Conservation (phyloP, 2,888 invertebrate genomes). For the Bombylius major region DNA sequence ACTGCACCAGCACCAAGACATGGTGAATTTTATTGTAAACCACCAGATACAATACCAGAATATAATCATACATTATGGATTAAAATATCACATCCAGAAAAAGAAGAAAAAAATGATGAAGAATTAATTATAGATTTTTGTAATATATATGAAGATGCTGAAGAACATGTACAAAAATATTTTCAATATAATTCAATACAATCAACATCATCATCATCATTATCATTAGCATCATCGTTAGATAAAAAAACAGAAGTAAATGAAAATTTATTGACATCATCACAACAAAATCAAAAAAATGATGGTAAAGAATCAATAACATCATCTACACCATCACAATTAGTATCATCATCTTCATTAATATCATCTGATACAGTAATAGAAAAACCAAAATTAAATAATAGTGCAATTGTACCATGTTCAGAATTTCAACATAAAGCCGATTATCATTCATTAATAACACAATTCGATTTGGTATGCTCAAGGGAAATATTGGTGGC, state of each 20-base stretch:
- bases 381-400: conserved; percentile 27
- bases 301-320: neutral
- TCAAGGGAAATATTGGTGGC: conserved; percentile 38
- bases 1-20: conserved; percentile 37
- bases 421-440: conserved; percentile 31
- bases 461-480: conserved; percentile 39
- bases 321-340: neutral
- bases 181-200: conserved; percentile 19
- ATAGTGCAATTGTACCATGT: conserved; percentile 32
- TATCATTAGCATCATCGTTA: neutral
- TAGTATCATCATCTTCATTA: neutral
- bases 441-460: conserved; percentile 33
- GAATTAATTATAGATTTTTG: conserved; percentile 36
- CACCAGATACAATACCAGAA: conserved; percentile 25
- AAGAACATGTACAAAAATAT: conserved; percentile 32
- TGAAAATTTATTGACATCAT: too few relatives aligned
- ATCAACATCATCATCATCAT: neutral
- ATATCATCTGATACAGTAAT: neutral
- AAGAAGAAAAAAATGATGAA: conserved; percentile 32
- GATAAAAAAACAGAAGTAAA: too few relatives aligned
- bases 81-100: conserved; percentile 35
- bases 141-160: conserved; percentile 34
- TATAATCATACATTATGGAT: conserved; percentile 34
- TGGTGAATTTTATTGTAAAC: conserved; percentile 38
- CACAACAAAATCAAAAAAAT: too few relatives aligned